Base-by-base conservation (phyloP, 2,797 vertebrate genomes). In the Typhlichthys subterraneus region DNA sequence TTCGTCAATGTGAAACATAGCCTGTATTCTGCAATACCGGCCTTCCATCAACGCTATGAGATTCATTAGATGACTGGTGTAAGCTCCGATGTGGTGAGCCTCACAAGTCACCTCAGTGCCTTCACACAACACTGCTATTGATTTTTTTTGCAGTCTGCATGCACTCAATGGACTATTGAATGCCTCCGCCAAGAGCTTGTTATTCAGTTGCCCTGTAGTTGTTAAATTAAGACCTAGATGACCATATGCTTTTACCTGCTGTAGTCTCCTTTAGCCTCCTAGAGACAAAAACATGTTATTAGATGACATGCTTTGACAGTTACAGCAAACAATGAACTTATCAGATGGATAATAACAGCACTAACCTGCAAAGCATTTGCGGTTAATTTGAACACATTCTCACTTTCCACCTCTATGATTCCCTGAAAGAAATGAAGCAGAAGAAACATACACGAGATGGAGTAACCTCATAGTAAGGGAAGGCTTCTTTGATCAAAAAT, bases 201-300 rank as follows among this genome's bases (percentile, higher is more conserved):
- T 70, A 79, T 80, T 79, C 81, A 86, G 73, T 73, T 65, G 57
- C 72, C 66, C 68, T 51, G 53, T 69, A 72, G 69, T 54, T 71
- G 73, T 78, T 88, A 84, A 88, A 87, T 78, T 82, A 74, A 71
- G 54, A 14, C 69, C 55, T 73, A 50, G 60, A 65, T 71, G 59
- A 67, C 67, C 2, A 74, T 65, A 65, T 51, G 66, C 54, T 57
- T 90, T 88, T 81, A 93, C 93, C 92, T 93, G 29, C 82, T 87
- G 71, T 92, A 97, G 93, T 99, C 95, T 59, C 97, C 97, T 86
- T 97, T 98, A 55, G 96, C 94, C 91, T 99, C 97, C 97, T 99
- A 85, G 85, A 79, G 76, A 90, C 66, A 77, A 53, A 63, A 1
- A 56, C n/a, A 29, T 29, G 2, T 55, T 19, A 65, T 83, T 66